Conservation (phyloP, 2,888 invertebrate species). For the Epinotia nisella region DNA sequence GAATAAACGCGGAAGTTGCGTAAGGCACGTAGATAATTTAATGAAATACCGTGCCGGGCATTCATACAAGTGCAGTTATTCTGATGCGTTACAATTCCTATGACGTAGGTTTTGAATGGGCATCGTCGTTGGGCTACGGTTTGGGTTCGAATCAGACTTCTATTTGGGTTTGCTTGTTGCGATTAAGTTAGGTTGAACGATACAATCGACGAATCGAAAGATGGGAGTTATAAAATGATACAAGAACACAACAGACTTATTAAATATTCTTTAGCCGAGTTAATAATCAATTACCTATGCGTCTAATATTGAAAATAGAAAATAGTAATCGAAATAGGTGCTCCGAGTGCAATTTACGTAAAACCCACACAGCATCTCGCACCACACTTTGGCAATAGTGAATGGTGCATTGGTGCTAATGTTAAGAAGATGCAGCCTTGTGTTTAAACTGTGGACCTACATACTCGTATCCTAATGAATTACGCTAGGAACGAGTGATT, state of each 20-base stretch:
- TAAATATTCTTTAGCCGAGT: too few relatives aligned
- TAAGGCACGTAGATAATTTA: constrained; percentile 50
- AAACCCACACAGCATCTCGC: constrained; percentile 32
- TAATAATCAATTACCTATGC: too few relatives aligned
- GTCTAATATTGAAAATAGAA: neutral
- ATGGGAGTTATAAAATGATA: neutral
- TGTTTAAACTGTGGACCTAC: constrained; percentile 17
- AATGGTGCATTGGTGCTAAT: constrained; percentile 49
- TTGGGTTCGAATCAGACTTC: neutral
- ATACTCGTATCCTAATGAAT: constrained; percentile 10
- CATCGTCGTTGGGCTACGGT: neutral
- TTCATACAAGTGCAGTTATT: constrained; percentile 61
- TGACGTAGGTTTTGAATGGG: constrained; percentile 56
- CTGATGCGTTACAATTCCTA: constrained; percentile 51
- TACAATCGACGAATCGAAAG: neutral
- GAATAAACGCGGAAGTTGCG: constrained; percentile 56
- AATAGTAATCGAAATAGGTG: neutral
- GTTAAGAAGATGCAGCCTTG: constrained; percentile 48
- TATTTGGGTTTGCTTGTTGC: neutral
- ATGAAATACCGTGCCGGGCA: constrained; percentile 51
- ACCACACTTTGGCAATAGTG: constrained; percentile 49
- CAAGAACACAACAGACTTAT: too few relatives aligned
- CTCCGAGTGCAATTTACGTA: constrained; percentile 23
- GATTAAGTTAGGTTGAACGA: neutral
- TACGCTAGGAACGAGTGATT: neutral